These are phyloP conservation scores for Puntigrus tetrazona DNA, from an alignment of 2,113 vertebrate species.

Conservation along the genomic window DNA sequence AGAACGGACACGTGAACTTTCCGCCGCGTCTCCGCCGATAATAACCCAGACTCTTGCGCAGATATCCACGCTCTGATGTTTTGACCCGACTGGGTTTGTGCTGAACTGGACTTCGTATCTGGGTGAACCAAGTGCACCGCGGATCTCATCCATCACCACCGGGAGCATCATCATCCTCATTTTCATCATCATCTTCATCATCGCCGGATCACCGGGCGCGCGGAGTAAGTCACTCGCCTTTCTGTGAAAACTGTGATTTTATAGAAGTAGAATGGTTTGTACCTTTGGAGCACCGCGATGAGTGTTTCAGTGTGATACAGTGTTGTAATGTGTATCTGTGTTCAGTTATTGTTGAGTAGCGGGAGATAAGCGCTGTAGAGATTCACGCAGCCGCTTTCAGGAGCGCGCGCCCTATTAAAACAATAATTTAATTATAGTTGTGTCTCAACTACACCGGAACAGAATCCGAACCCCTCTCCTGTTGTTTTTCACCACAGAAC, in stretches of 20 bases:
- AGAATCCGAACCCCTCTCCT: neutral
- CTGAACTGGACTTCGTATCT: slow-evolving; percentile 16
- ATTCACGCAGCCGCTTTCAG: neutral
- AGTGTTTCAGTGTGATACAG: no score
- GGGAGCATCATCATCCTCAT: neutral
- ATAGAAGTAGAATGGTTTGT: neutral
- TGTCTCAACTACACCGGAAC: neutral
- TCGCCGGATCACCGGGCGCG: neutral
- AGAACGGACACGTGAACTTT: slow-evolving; percentile 36
- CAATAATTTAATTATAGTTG: neutral
- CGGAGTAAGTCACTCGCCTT: slow-evolving; percentile 3
- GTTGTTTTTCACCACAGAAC: neutral
- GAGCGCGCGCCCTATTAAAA: neutral
- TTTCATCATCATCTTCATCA: neutral
- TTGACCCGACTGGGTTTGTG: neutral
- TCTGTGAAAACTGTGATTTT: neutral
- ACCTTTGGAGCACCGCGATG: neutral
- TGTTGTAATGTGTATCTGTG: no score
- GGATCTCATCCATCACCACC: slow-evolving; percentile 6
- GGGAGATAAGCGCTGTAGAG: neutral
- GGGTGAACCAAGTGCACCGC: neutral
- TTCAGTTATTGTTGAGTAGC: neutral
- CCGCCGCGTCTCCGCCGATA: neutral
- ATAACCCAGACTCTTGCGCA: neutral
- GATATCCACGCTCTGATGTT: neutral